Evolutionary conservation across 2,113 vertebrate genomes (phyloP), one percentile per base, ranked within the genome.

Genomic region (Empidonax alnorum): DNA sequence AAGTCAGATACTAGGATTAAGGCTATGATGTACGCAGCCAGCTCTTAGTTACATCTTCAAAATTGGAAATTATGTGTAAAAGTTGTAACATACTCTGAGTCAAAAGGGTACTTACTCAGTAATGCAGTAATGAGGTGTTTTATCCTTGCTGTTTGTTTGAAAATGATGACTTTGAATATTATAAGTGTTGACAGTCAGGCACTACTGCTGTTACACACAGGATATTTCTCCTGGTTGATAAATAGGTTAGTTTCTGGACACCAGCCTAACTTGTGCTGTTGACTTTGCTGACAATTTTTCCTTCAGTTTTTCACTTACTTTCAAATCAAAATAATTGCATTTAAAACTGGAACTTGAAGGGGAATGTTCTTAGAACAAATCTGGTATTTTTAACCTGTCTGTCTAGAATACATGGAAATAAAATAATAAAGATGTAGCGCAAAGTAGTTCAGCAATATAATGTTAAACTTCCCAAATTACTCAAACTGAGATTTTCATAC

Each of bases 1-100:
- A 96, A 97, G 91, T 81, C 78, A 68, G 95, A 95, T 94, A 94
- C 89, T 85, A 96, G 96, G 84, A 96, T 93, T 97, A 97, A 96
- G 65, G 68, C 87, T 86, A 59, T 24, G 73, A 88, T 91, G 66
- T 87, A 79, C 83, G 71, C n/a, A 83, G 84, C 92, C 93, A 93
- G 87, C 77, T 94, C 88, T 95, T 86, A 87, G 90, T 93, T 95
- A 77, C 53, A 84, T n/a, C 74, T 96, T 96, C 81, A 81, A 94
- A 72, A 79, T 53, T 91, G 86, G 82, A 95, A 97, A 97, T 96
- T 55, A 90, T 55, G 42, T 91, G 86, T 72, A 95, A 94, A 96
- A 95, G 89, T 87, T 87, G 53, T 82, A 90, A 87, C 33, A 39
- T 41, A 62, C 30, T 63, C 30, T 33, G 9, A 77, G 77, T 92